Conservation (phyloP, 2,797 vertebrate species). For the Urosaurus nigricauda region DNA sequence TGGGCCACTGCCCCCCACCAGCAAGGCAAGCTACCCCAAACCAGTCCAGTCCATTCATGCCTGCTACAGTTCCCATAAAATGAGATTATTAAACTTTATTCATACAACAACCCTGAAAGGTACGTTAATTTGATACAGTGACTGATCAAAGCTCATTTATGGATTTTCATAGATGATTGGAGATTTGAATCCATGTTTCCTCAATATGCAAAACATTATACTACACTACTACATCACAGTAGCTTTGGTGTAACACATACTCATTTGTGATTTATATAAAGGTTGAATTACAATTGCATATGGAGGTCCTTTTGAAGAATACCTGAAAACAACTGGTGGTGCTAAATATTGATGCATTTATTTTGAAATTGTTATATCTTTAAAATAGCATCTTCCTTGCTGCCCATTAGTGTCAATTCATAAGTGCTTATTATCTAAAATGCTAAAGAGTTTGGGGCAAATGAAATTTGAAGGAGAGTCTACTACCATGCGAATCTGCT, state of each 20-base stretch:
- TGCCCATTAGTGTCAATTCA: not conserved
- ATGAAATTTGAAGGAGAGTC: not conserved
- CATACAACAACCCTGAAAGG: not conserved
- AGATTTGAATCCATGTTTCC: not conserved
- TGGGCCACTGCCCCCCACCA: not conserved
- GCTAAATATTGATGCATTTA: too few species aligned
- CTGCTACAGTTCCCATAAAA: not conserved
- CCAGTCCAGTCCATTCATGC: not conserved
- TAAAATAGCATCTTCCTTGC: not conserved
- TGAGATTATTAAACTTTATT: not conserved
- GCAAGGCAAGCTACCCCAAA: not conserved
- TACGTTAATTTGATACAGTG: not conserved
- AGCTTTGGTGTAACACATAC: not conserved
- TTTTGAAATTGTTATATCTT: not conserved
- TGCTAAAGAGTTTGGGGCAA: not conserved
- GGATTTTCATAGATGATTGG: too few species aligned
- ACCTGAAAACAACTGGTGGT: too few species aligned
- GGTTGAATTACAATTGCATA: not conserved
- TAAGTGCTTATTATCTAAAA: not conserved
- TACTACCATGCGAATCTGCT: not conserved
- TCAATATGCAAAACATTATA: not conserved
- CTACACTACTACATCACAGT: too few species aligned
- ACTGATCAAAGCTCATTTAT: not conserved
- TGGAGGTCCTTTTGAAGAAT: not conserved
- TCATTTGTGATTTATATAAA: not conserved